phyloP scores from a whole-genome alignment of 2,797 vertebrate genomes.

The Alectoris magna region DNA sequence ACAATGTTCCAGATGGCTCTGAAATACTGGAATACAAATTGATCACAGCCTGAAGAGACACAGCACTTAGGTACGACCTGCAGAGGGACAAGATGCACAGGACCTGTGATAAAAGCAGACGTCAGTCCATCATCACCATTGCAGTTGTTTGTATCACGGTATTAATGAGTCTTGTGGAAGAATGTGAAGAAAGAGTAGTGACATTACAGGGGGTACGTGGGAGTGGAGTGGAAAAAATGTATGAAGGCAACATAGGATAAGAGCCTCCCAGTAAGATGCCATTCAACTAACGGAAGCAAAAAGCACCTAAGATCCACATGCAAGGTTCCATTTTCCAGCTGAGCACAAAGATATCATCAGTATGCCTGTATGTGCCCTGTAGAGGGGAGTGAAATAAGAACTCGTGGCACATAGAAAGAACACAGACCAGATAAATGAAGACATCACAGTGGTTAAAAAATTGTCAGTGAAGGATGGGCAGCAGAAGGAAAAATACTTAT shows the following conservation, averaged over 20 bases:
- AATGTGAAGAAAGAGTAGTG: background rate
- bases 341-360: background rate
- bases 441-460: background rate
- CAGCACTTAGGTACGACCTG: background rate
- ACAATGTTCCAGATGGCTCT: background rate
- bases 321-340: background rate
- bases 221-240: slow-evolving; percentile 3
- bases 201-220: background rate
- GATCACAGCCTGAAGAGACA: background rate
- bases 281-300: background rate
- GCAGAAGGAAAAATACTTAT: background rate
- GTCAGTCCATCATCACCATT: background rate
- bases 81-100: background rate
- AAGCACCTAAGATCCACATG: background rate
- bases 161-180: background rate
- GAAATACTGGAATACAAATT: background rate
- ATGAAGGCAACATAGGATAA: background rate
- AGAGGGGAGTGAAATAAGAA: background rate
- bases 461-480: background rate
- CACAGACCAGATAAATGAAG: background rate
- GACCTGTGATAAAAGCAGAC: background rate
- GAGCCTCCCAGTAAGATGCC: background rate
- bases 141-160: background rate
- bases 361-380: background rate
- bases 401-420: background rate